Percentiles rank a stretch among this genome's conserved stretches.
Evolutionary conservation across 2,888 invertebrate genomes (phyloP).

Genomic region (Noctua janthe): DNA sequence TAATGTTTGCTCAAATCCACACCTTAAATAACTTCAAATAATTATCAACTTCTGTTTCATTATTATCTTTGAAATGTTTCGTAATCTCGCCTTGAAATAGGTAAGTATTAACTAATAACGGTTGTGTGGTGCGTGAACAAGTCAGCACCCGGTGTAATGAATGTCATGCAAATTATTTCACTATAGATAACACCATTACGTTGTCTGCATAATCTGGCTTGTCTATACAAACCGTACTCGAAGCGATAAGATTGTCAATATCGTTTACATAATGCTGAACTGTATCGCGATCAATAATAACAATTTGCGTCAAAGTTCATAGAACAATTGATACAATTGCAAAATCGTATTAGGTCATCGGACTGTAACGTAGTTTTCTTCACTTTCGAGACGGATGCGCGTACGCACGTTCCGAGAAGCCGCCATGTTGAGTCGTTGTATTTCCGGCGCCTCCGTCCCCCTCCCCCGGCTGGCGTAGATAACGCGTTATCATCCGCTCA

Average conservation of each 20-base stretch:
- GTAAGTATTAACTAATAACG: conserved; percentile 31
- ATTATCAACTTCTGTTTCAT: conserved; percentile 33
- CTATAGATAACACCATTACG: conserved; percentile 59
- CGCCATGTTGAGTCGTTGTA: conserved; percentile 78
- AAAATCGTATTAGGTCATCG: conserved; percentile 58
- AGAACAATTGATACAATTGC: conserved; percentile 50
- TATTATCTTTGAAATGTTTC: conserved; percentile 32
- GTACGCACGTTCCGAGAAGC: conserved; percentile 80
- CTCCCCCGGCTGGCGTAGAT: conserved; percentile 78
- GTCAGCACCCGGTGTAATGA: conserved; percentile 50
- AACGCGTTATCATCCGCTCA: conserved; percentile 89
- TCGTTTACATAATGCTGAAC: conserved; percentile 52
- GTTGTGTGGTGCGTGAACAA: conserved; percentile 37
- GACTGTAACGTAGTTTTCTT: conserved; percentile 69
- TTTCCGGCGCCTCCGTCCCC: conserved; percentile 83
- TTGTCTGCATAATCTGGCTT: conserved; percentile 52
- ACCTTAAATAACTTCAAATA: conserved; percentile 14
- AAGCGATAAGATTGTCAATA: conserved; percentile 62
- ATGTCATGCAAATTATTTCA: conserved; percentile 64
- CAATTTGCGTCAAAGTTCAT: conserved; percentile 37
- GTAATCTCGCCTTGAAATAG: conserved; percentile 41
- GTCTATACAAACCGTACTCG: conserved; percentile 44
- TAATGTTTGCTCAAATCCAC: background rate
- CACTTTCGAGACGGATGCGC: conserved; percentile 74
- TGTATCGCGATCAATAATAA: conserved; percentile 38